These are phyloP conservation scores for Polydrusus cervinus DNA, from an alignment of 2,888 invertebrate genomes.

Conservation along the genomic window DNA sequence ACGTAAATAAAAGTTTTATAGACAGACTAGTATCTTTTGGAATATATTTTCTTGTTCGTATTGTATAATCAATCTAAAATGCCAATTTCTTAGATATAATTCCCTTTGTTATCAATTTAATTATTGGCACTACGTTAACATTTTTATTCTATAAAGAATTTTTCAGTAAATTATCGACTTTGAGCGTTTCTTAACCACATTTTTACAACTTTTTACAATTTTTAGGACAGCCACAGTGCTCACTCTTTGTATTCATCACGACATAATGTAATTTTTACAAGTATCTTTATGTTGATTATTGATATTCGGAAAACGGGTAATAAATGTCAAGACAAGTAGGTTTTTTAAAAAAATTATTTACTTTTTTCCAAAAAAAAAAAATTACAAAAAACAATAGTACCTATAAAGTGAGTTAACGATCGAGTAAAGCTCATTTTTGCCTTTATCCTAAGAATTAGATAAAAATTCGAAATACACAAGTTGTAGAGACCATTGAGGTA, in stretches of 20 bases:
- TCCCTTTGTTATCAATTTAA: constrained; percentile 17
- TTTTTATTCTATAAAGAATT: constrained; percentile 23
- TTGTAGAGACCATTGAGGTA: no score
- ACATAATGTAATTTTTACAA: constrained; percentile 3
- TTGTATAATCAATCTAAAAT: constrained; percentile 19
- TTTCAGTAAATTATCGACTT: constrained; percentile 8
- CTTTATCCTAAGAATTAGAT: no score
- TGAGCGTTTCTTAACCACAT: constrained; percentile 26
- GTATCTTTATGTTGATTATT: background rate
- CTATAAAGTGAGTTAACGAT: no score
- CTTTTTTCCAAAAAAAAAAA: no score
- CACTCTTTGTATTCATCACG: constrained; percentile 38
- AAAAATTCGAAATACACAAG: no score
- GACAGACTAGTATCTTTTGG: no score
- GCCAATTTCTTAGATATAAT: constrained; percentile 2
- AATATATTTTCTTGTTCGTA: background rate
- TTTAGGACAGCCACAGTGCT: constrained; percentile 37
- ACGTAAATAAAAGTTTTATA: no score
- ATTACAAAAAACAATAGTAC: no score
- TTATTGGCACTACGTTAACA: constrained; percentile 37
- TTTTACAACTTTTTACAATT: constrained; percentile 34
- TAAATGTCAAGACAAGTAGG: background rate
- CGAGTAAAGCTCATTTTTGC: no score
- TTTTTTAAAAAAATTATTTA: background rate
- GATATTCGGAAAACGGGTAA: constrained; percentile 1